Evolutionary conservation across 2,797 vertebrate genomes (phyloP).

Genomic region (Acanthornis magna): DNA sequence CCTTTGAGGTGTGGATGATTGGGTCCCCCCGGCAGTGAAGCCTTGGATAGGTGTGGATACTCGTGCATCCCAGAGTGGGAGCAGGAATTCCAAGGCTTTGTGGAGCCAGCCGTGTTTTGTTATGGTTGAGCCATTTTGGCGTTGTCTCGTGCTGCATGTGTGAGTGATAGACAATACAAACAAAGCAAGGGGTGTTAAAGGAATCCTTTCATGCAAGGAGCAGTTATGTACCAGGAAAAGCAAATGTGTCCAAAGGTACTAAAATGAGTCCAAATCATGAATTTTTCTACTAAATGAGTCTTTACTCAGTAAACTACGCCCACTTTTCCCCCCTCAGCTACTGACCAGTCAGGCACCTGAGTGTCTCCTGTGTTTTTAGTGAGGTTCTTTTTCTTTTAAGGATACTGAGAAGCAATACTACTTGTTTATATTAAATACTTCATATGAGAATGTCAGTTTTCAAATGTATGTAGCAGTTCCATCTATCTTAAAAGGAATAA

Average conservation of each 20-base stretch:
- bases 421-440: neutral
- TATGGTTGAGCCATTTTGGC: neutral
- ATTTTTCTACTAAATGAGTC: neutral
- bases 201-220: neutral
- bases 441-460: neutral
- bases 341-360: neutral
- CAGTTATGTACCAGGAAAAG: neutral
- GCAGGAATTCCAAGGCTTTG: neutral
- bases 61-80: accelerated
- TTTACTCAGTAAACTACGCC: neutral
- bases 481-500: neutral
- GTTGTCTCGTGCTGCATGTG: accelerated
- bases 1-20: neutral
- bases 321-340: neutral
- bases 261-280: neutral
- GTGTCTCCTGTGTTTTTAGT: neutral
- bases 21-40: accelerated
- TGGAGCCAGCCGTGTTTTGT: neutral
- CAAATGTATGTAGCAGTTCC: neutral
- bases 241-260: neutral
- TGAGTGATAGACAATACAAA: neutral
- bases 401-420: neutral
- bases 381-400: neutral
- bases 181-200: neutral
- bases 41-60: accelerated